A percentile compares a stretch with the other conserved stretches of the same genome.
phyloP scores from a whole-genome alignment of 2,113 vertebrate genomes.

The Nematolebias whitei region DNA sequence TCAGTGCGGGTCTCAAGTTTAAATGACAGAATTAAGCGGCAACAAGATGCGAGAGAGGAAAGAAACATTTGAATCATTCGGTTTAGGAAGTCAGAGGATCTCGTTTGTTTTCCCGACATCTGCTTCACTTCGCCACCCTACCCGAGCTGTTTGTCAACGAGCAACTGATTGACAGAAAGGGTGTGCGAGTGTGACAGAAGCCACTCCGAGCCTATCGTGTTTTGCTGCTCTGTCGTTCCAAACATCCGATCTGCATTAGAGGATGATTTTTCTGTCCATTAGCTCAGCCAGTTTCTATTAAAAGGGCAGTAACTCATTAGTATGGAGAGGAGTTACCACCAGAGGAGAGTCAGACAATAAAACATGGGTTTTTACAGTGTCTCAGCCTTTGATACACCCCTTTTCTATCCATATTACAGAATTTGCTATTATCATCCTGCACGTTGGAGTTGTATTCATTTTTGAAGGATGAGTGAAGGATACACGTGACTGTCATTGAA shows the following conservation, averaged over 20 bases:
- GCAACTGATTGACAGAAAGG: conserved; percentile 33
- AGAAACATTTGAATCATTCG: background rate
- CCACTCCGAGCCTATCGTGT: background rate
- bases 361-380: conserved; percentile 15
- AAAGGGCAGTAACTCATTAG: conserved; percentile 40
- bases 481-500: background rate
- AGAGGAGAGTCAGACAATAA: conserved; percentile 23
- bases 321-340: conserved; percentile 21
- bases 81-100: background rate
- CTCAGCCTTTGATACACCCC: background rate
- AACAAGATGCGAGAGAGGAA: background rate
- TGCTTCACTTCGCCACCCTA: conserved; percentile 7
- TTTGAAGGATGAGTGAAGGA: conserved; percentile 55
- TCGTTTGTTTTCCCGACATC: background rate
- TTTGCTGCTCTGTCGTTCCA: conserved; percentile 35
- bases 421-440: background rate
- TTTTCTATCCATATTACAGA: conserved; percentile 8
- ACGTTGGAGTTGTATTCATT: background rate
- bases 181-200: conserved; percentile 28
- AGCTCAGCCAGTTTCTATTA: conserved; percentile 49
- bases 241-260: conserved; percentile 61
- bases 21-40: conserved; percentile 13
- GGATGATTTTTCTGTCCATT: conserved; percentile 56
- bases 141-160: conserved; percentile 26
- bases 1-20: background rate